A percentile compares a stretch with the other conserved stretches of the same genome.
Evolutionary conservation across 2,797 vertebrate genomes (phyloP).

Genomic region (Strix occidentalis): DNA sequence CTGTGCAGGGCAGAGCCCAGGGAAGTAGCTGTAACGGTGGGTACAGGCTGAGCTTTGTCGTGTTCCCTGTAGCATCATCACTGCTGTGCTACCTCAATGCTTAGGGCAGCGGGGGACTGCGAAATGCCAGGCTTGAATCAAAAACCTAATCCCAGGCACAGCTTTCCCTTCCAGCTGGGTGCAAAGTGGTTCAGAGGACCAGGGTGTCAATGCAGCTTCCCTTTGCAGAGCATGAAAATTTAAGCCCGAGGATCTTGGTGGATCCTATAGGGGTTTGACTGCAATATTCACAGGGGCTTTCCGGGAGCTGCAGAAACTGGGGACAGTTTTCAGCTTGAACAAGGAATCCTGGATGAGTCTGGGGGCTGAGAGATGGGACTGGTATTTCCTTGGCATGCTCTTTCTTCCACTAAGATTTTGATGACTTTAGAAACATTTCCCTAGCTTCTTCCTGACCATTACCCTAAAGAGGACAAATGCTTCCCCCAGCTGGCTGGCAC

Average conservation of each 20-base stretch:
- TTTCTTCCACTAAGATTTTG: not conserved
- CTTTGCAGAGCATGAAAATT: not conserved
- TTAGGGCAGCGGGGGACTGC: not conserved
- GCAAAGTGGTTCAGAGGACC: slow-evolving; percentile 14
- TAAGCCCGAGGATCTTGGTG: not conserved
- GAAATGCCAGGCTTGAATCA: not conserved
- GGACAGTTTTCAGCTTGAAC: not conserved
- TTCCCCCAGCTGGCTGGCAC: not conserved
- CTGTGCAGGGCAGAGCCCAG: not conserved
- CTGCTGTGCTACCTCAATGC: not conserved
- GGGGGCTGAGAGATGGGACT: not conserved
- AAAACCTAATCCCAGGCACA: not conserved
- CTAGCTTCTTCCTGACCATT: not conserved
- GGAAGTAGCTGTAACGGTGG: not conserved
- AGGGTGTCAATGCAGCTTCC: not conserved
- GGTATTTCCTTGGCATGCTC: not conserved
- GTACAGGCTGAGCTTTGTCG: not conserved
- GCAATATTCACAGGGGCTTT: not conserved
- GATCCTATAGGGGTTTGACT: not conserved
- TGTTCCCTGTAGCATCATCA: not conserved
- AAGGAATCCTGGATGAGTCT: not conserved
- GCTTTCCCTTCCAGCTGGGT: not conserved
- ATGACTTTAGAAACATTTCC: not conserved
- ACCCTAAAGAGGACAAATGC: not conserved
- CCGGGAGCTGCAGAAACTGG: not conserved